These are phyloP conservation scores for Mimumesa dahlbomi DNA, from an alignment of 2,888 invertebrate species.

Conservation along the genomic window DNA sequence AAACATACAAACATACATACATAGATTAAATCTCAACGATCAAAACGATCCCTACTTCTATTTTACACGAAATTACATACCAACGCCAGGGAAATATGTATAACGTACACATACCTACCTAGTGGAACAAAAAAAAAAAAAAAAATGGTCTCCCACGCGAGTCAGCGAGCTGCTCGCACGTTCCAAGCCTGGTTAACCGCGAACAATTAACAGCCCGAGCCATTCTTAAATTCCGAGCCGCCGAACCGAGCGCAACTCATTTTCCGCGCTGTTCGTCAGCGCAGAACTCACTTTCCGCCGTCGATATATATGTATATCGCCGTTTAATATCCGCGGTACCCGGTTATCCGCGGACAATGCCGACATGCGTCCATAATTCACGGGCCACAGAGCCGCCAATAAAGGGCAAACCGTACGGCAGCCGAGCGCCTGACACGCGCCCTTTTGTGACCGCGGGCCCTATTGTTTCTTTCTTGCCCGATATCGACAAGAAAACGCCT, in stretches of 20 bases:
- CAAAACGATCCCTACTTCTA: too few species aligned
- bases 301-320: conserved; percentile 41
- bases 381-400: conserved; percentile 69
- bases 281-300: conserved; percentile 31
- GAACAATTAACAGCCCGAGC: conserved; percentile 66
- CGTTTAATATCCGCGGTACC: conserved; percentile 65
- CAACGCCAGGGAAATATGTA: too few species aligned
- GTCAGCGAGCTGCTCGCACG: conserved; percentile 27
- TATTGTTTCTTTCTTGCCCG: conserved; percentile 73
- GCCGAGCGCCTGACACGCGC: conserved; percentile 68
- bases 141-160: conserved; percentile 40
- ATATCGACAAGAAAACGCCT: conserved; percentile 62
- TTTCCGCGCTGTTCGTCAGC: conserved; percentile 64
- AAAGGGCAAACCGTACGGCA: conserved; percentile 74
- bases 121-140: neutral
- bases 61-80: too few species aligned
- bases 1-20: too few species aligned
- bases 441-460: conserved; percentile 62
- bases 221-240: conserved; percentile 47
- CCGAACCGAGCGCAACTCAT: conserved; percentile 36
- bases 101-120: conserved; percentile 9
- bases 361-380: conserved; percentile 70
- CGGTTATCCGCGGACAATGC: conserved; percentile 64
- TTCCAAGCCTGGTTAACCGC: conserved; percentile 21
- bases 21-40: too few species aligned